Evolutionary conservation across 2,113 vertebrate genomes (phyloP), one percentile per base, ranked within the genome.

Genomic region (Eira barbara): DNA sequence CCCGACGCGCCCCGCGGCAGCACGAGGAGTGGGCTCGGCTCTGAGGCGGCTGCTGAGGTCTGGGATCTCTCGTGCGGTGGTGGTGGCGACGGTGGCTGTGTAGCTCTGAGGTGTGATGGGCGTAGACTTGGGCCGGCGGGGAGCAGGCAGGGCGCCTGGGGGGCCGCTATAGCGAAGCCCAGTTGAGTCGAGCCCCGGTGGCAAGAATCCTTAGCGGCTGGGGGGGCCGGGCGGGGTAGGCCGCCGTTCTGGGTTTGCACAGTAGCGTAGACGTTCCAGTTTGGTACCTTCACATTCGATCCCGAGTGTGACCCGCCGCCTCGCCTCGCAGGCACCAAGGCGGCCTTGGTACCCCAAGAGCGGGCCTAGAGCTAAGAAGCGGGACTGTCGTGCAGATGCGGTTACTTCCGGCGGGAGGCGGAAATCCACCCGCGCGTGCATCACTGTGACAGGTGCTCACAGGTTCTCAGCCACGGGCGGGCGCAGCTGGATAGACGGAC

Each of bases 11-110:
- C 2, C 20, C 0, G 31, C 39, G 86, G 71, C 71, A 0, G 25
- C 49, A 2, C 23, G 9, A 0, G 20, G 2, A 0, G 1, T 3
- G 1, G 12, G 0, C 0, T 13, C 15, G 0, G 0, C 15, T 0
- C 4, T 0, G 69, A 36, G 73, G 91, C n/a, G 4, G 97, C 29
- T 4, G 73, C 47, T 0, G 1, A 0, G 4, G 0, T 3, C 2
- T 0, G n/a, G 0, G 0, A 12, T 0, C 3, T 1, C 12, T 0
- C 1, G 1, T 0, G 6, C n/a, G 52, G 83, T 47, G 45, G 89
- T n/a, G 10, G n/a, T 0, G 7, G 6, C 7, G 27, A 9, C 25
- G 15, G 4, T 76, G 4, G 9, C n/a, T 1, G 17, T 6, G 3
- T 0, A 9, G 34, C 31, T 10, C 2, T 0, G 7, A 71, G 95